Evolutionary conservation across 2,888 invertebrate species (phyloP), one percentile per base, ranked within the genome.

Genomic region (Trachelus troglodyta): DNA sequence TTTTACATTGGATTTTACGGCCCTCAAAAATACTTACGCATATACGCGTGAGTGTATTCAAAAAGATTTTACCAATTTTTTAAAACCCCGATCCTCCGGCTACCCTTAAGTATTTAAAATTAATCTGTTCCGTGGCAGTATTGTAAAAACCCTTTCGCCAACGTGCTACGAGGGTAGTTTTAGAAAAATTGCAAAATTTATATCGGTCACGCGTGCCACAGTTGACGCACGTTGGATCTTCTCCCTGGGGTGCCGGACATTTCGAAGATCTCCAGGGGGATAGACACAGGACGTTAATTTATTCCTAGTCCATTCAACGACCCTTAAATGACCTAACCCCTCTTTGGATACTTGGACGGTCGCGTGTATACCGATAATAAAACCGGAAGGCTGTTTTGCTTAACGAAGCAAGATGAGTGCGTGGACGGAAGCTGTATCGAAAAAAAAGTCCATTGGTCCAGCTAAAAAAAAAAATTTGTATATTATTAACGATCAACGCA

Each of bases 151-250:
- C 56, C 56, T 56, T 56, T 56, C 23, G 56, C 56, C 56, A 56
- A 56, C 56, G 56, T 56, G 23, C 9, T 0, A 31, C 12, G 71
- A 71, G 86, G 88, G 84, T 77, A 79, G 79, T 81, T 88, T 87
- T 88, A 83, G 85, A 86, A 87, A 88, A 86, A 85, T 83, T 76
- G 81, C 80, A 82, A 88, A 89, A 89, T 87, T 86, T 88, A 87
- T 88, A 86, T 83, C 85, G 79, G 79, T 37, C 80, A 84, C 87
- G 89, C 89, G 89, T 90, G 89, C 85, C 86, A 78, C 74, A 77
- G 56, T 79, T 76, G 33, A 56, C 79, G 77, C 80, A 37, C 31
- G 73, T 79, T 83, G 89, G 89, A 89, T 89, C 86, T 86, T 89
- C 88, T 30, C 89, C 31, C 79, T 85, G 84, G 89, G 89, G 81